Percentiles rank a stretch among this genome's conserved stretches.
phyloP scores from a whole-genome alignment of 2,888 invertebrate species.

The Ophioninae sp. region DNA sequence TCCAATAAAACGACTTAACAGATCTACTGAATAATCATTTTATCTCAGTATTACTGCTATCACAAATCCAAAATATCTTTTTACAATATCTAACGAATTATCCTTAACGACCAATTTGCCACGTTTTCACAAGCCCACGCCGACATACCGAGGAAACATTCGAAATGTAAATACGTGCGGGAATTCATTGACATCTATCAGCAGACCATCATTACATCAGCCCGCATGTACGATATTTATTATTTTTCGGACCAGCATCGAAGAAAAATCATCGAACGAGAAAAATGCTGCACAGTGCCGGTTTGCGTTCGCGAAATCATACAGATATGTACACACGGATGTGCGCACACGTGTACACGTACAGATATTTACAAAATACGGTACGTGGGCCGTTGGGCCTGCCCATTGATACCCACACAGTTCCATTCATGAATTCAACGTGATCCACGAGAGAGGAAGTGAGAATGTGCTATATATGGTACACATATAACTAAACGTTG shows the following conservation, averaged over 20 bases:
- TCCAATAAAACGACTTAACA: not conserved
- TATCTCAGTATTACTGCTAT: not conserved
- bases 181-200: slow-evolving; percentile 7
- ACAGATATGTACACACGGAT: not conserved
- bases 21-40: not conserved
- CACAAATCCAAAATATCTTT: not conserved
- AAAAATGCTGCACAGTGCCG: slow-evolving; percentile 25
- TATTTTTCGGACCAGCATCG: slow-evolving; percentile 31
- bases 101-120: not conserved
- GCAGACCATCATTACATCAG: slow-evolving; percentile 26
- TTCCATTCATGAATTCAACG: slow-evolving; percentile 76
- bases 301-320: slow-evolving; percentile 6
- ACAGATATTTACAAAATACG: slow-evolving; percentile 18
- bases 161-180: not conserved
- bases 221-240: slow-evolving; percentile 38
- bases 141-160: not conserved
- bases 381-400: slow-evolving; percentile 62
- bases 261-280: slow-evolving; percentile 45
- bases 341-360: not conserved
- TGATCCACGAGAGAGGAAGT: slow-evolving; percentile 69
- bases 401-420: slow-evolving; percentile 76
- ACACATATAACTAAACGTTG: slow-evolving; percentile 27
- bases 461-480: slow-evolving; percentile 35
- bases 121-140: not conserved
- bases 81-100: not conserved